A percentile compares a stretch with the other conserved stretches of the same genome.
Conservation (phyloP, 2,888 invertebrate species). For the Pyralis farinalis region DNA sequence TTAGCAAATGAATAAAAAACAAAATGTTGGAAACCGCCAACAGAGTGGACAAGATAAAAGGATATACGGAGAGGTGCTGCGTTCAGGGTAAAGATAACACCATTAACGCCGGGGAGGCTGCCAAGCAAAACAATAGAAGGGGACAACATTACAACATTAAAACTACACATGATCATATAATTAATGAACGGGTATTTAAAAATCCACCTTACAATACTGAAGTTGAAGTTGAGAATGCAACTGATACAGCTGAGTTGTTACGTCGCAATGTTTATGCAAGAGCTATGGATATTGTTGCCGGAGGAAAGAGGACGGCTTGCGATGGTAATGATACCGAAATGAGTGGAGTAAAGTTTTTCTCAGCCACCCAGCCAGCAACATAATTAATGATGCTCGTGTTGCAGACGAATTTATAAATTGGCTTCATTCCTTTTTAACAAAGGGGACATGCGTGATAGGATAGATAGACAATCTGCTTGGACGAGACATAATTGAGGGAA, state of each 20-base stretch:
- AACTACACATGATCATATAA: constrained; percentile 24
- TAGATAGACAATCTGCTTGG: constrained; percentile 49
- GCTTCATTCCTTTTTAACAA: constrained; percentile 72
- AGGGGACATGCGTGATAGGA: constrained; percentile 61
- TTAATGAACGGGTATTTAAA: constrained; percentile 12
- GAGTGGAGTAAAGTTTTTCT: constrained; percentile 79
- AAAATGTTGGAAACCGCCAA: constrained; percentile 64
- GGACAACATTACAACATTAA: constrained; percentile 39
- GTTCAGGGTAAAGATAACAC: constrained; percentile 76
- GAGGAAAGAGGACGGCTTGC: constrained; percentile 59
- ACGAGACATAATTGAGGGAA: constrained; percentile 44
- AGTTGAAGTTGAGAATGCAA: constrained; percentile 16
- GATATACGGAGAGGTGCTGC: constrained; percentile 80
- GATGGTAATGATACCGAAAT: constrained; percentile 76
- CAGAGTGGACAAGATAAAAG: constrained; percentile 78
- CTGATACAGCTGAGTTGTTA: constrained; percentile 11
- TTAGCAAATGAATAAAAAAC: constrained; percentile 78
- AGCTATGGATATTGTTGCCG: constrained; percentile 24
- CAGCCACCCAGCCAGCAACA: constrained; percentile 81
- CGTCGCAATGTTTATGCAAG: constrained; percentile 17
- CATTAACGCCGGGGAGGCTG: constrained; percentile 76
- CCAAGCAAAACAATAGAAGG: constrained; percentile 64
- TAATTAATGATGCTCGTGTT: constrained; percentile 78
- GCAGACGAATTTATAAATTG: constrained; percentile 79
- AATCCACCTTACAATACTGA: constrained; percentile 15